Conservation (phyloP, 2,113 vertebrate species). For the Marmota flaviventris region DNA sequence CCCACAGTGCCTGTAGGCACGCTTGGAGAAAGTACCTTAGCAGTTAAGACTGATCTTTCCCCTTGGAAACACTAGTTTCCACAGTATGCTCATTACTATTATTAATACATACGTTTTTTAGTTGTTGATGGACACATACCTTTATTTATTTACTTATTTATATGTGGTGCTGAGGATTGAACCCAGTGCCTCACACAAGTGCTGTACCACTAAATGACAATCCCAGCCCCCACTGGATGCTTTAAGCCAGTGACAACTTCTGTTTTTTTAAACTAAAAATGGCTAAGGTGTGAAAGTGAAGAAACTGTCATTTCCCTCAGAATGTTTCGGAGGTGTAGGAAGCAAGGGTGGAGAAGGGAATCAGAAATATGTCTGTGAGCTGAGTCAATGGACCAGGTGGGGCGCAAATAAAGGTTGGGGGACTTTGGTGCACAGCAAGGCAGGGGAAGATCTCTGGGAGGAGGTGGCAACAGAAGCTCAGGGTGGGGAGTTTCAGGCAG, state of each 20-base stretch:
- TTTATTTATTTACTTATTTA: no score
- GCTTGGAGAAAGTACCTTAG: background rate
- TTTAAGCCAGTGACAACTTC: background rate
- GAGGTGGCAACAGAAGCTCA: background rate
- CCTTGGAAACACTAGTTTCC: background rate
- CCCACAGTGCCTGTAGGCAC: fast-evolving
- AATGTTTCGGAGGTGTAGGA: background rate
- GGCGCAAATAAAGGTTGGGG: fast-evolving
- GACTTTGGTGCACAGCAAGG: fast-evolving
- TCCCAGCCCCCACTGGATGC: no score
- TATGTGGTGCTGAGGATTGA: no score
- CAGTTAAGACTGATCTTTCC: background rate
- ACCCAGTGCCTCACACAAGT: no score
- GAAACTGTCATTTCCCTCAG: background rate
- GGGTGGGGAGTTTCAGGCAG: background rate
- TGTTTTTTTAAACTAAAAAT: background rate
- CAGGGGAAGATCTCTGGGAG: background rate
- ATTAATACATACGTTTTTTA: no score
- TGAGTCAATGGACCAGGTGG: background rate
- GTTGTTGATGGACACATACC: no score
- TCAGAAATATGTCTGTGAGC: background rate
- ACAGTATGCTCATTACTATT: no score
- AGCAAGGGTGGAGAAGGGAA: no score
- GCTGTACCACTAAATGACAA: no score
- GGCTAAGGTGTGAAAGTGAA: background rate